A percentile compares a stretch with the other conserved stretches of the same genome.
Evolutionary conservation across 2,888 invertebrate species (phyloP).

Genomic region (Acronicta aceris): DNA sequence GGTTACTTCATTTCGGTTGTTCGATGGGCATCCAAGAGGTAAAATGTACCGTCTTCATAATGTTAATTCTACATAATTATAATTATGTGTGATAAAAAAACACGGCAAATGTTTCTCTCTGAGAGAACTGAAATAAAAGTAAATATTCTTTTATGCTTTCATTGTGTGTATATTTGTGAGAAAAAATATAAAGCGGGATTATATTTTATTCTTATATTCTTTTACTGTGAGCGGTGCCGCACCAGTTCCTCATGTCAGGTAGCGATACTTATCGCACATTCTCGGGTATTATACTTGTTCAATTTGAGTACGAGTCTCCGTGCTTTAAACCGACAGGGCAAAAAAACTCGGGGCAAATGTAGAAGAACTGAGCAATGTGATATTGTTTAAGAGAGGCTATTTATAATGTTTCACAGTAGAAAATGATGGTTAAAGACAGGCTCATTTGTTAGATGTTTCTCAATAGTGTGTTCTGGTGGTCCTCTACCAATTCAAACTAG

Average conservation of each 20-base stretch:
- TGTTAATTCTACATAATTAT: conserved; percentile 11
- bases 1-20: conserved; percentile 41
- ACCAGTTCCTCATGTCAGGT: conserved; percentile 36
- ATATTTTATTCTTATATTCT: conserved; percentile 36
- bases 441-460: conserved; percentile 23
- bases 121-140: conserved; percentile 25
- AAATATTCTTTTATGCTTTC: conserved; percentile 22
- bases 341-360: no score
- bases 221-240: conserved; percentile 26
- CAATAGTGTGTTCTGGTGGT: conserved; percentile 2
- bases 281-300: conserved; percentile 39
- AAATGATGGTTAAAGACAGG: conserved; percentile 13
- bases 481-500: conserved; percentile 6
- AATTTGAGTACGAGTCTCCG: conserved; percentile 33
- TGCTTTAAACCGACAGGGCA: conserved; percentile 5
- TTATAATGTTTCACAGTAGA: conserved; percentile 3
- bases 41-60: conserved; percentile 9
- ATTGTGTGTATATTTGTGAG: conserved; percentile 43
- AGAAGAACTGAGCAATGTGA: neutral
- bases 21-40: conserved; percentile 30
- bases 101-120: neutral
- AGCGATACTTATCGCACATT: conserved; percentile 50
- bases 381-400: neutral
- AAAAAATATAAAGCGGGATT: conserved; percentile 11
- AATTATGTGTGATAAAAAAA: conserved; percentile 1